Conservation (phyloP, 2,113 vertebrate genomes). For the Cacatua alba region DNA sequence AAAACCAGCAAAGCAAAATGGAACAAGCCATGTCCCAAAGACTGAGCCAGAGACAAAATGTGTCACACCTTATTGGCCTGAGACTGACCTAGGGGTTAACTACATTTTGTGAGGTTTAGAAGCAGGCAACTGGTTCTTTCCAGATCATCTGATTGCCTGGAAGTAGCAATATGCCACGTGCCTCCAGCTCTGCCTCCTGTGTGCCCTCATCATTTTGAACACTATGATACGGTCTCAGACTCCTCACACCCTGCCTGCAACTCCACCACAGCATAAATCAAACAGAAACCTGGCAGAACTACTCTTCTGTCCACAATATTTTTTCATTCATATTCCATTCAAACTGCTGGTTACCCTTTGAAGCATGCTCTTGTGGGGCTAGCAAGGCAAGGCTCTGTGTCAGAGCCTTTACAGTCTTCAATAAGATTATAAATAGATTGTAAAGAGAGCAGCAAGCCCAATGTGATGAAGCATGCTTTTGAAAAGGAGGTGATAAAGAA, state of each 20-base stretch:
- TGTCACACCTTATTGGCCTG: background rate
- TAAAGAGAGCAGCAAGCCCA: background rate
- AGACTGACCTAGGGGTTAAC: background rate
- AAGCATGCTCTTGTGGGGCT: background rate
- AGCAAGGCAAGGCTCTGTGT: background rate
- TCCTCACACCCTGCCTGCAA: background rate
- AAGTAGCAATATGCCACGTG: background rate
- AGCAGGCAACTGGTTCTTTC: background rate
- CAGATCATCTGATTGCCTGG: background rate
- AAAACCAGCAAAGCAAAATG: background rate
- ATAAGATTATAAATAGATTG: background rate
- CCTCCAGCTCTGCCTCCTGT: background rate
- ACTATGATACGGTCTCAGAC: accelerated
- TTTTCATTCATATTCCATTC: background rate
- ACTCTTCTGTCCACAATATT: background rate
- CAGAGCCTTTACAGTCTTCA: background rate
- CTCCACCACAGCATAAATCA: background rate
- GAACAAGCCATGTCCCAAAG: background rate
- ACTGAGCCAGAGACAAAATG: background rate
- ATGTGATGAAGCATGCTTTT: background rate
- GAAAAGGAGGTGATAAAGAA: background rate
- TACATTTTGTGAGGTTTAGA: background rate
- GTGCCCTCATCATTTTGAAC: background rate
- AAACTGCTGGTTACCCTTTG: background rate
- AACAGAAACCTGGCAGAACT: background rate